Evolutionary conservation across 1,140 invertebrate genomes (phyloP), one percentile per base, ranked within the genome.

Genomic region (Leptestheria dahalacensis): DNA sequence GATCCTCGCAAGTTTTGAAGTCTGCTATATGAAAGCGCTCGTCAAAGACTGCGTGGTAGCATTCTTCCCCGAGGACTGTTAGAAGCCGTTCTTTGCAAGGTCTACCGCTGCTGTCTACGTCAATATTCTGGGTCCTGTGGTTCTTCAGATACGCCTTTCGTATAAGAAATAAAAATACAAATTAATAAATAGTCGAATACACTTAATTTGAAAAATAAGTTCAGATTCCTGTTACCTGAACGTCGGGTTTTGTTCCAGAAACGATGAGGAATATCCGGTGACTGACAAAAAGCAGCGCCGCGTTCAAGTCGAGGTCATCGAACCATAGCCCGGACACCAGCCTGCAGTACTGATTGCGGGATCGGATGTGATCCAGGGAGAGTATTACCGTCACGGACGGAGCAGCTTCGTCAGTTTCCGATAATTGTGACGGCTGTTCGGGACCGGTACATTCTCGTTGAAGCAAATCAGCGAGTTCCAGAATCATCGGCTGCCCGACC

Each of bases 41-140:
- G 6, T 41, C 33, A 15, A 6, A 41, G 33, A 41, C 6, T 41
- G 33, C 33, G 33, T 41, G 33, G 6, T 15, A n/a, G n/a, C n/a
- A n/a, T 6, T 41, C 53, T 48, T 52, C 23, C n/a, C 47, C 58
- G 10, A 59, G 41, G 41, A 54, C 18, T 25, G 18, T 61, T 25
- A 62, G 49, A n/a, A 62, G 4, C 0, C 56, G 51, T 49, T 60
- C 56, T 60, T 53, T 62, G 46, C 58, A 59, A 4, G 50, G 56
- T n/a, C 50, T 25, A 25, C 61, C 58, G n/a, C 23, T 33, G 3
- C 23, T 47, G 49, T 62, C 47, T 24, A 58, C 46, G 33, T 61
- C 60, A 4, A 61, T 48, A 41, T 48, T 61, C 47, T 57, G 60
- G 3, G 60, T 61, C 46, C 54, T 24, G 46, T 61, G 54, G 33